phyloP scores from a whole-genome alignment of 2,888 invertebrate species.

The Sphaerophoria rueppellii region DNA sequence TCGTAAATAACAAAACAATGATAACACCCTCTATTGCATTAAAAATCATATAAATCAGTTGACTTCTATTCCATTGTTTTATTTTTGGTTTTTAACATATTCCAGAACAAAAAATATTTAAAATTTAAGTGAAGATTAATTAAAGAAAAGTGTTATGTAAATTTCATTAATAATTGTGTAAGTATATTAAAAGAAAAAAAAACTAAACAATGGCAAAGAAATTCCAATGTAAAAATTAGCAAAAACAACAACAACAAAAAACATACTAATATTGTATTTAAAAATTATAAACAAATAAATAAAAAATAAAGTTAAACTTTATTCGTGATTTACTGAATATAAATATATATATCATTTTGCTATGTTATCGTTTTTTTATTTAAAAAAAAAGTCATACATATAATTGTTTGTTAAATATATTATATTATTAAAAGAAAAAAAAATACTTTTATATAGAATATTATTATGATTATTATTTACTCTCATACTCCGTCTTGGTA shows the following conservation, averaged over 20 bases:
- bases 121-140: slow-evolving; percentile 55
- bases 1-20: slow-evolving; percentile 38
- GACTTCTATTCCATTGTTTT: slow-evolving; percentile 64
- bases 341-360: slow-evolving; percentile 61
- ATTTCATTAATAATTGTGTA: slow-evolving; percentile 77
- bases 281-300: slow-evolving; percentile 56
- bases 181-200: slow-evolving; percentile 60
- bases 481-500: slow-evolving; percentile 63
- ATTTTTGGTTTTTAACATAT: slow-evolving; percentile 74
- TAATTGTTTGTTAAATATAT: slow-evolving; percentile 34
- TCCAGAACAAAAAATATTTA: slow-evolving; percentile 73
- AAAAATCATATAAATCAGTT: neutral
- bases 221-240: slow-evolving; percentile 64
- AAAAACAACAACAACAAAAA: slow-evolving; percentile 66
- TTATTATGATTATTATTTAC: slow-evolving; percentile 38
- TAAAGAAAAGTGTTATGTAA: slow-evolving; percentile 79
- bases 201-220: slow-evolving; percentile 54
- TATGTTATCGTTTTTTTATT: slow-evolving; percentile 46
- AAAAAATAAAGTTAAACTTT: slow-evolving; percentile 80
- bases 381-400: slow-evolving; percentile 1
- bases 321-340: slow-evolving; percentile 77
- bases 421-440: slow-evolving; percentile 7
- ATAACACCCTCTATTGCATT: slow-evolving; percentile 51
- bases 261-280: slow-evolving; percentile 66
- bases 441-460: slow-evolving; percentile 12